Evolutionary conservation across 1,140 invertebrate species (phyloP).

Genomic region (Diplogasteroides magnus): DNA sequence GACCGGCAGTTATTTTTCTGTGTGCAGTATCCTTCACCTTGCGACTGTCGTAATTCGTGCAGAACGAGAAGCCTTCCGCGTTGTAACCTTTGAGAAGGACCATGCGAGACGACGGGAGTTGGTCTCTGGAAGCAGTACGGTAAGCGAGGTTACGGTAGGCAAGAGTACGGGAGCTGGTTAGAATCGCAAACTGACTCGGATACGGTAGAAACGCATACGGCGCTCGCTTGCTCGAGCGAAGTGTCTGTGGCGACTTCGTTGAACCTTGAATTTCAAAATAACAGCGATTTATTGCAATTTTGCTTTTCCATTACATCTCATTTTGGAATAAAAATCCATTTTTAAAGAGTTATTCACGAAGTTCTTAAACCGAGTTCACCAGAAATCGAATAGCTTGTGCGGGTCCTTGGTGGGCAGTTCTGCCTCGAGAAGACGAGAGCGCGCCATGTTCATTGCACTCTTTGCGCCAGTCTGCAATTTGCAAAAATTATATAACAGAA

Average conservation of each 20-base stretch:
- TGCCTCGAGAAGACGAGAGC: conserved; percentile 29
- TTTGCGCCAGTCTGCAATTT: conserved; percentile 6
- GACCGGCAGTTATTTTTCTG: too few relatives aligned
- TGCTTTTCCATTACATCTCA: too few relatives aligned
- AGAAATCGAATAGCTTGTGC: conserved; percentile 28
- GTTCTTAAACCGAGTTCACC: conserved; percentile 9
- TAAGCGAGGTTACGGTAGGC: background rate
- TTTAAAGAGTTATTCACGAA: too few relatives aligned
- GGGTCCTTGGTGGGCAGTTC: conserved; percentile 23
- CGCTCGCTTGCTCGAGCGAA: conserved; percentile 32
- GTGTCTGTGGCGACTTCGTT: conserved; percentile 18
- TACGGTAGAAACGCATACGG: conserved; percentile 30
- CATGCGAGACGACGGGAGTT: conserved; percentile 59
- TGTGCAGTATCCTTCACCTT: too few relatives aligned
- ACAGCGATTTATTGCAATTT: too few relatives aligned
- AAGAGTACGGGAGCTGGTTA: background rate
- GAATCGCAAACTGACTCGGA: too few relatives aligned
- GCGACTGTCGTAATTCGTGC: conserved; percentile 58
- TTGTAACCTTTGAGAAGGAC: conserved; percentile 60
- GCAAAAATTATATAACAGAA: too few relatives aligned
- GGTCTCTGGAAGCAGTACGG: conserved; percentile 52
- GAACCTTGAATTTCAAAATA: conserved; percentile 28
- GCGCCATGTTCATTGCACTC: conserved; percentile 19
- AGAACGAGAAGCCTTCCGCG: conserved; percentile 61
- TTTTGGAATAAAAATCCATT: too few relatives aligned